Base-by-base conservation (phyloP, 2,888 invertebrate genomes). In the Dysmachus trigonus region DNA sequence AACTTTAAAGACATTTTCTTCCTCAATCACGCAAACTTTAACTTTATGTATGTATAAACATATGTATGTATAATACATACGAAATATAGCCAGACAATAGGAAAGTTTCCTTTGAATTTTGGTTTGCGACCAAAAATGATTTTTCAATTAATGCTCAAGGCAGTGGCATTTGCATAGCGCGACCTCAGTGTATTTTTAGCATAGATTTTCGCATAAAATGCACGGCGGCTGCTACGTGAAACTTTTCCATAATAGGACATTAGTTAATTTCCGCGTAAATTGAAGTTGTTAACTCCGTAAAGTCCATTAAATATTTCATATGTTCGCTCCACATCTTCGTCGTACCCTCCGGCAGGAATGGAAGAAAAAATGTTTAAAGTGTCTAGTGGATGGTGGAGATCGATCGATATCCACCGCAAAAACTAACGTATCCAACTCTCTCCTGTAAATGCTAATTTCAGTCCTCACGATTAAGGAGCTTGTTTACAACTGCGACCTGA, bases 401-500 rank as follows among this genome's bases (percentile, higher is more conserved):
- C 77, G 47, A 77, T 77, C 35, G 27, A 47, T 77, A 47, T 77
- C 77, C 77, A 51, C 27, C 7, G 30, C 47, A 77, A 77, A 77
- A 77, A 77, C 77, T 31, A 81, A 31, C 81, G 33, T 33, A n/a
- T n/a, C n/a, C 41, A n/a, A 18, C 53, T 10, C 18, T 31, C 81
- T 62, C n/a, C 33, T 82, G 33, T 85, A 85, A 85, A 76, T 85
- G 85, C 85, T 85, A 85, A 85, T 85, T 76, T 85, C 33, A 85
- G 38, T 76, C 85, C 85, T 85, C 62, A 38, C 33, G 72, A 72
- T 83, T 83, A 83, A 83, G 72, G 72, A 72, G 83, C 72, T 83
- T 71, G 83, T 72, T 83, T 83, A 72, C 83, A 83, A 83, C 83
- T 72, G 83, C 83, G 71, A 72, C 72, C 72, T 83, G 83, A 41